Evolutionary conservation across 1,140 invertebrate species (phyloP).

Genomic region (Scylla paramamosain): DNA sequence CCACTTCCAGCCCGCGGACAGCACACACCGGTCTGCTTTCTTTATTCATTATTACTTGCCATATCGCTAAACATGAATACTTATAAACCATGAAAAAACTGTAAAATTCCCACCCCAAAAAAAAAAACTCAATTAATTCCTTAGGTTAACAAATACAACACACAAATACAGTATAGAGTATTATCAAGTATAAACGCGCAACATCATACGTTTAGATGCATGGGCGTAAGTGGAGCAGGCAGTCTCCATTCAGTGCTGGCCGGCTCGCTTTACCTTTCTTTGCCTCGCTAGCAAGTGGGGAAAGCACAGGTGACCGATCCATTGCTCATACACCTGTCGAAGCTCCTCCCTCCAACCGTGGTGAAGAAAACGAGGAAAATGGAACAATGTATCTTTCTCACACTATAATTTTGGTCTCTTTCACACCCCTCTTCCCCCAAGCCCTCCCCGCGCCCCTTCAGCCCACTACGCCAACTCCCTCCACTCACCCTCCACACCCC

Average conservation of each 20-base stretch:
- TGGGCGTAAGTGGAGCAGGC: not conserved
- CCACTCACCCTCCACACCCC: not conserved
- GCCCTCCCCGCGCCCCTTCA: not conserved
- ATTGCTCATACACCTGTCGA: not conserved
- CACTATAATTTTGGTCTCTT: not conserved
- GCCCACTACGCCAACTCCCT: not conserved
- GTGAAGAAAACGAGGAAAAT: not conserved
- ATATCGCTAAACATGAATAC: not conserved
- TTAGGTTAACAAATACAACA: not conserved
- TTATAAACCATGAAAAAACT: not conserved
- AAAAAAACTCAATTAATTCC: not conserved
- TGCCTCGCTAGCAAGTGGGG: not conserved
- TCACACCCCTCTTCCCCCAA: not conserved
- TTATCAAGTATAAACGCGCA: not conserved
- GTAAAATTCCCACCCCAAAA: too few relatives aligned
- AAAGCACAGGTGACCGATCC: not conserved
- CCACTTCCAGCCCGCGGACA: too few relatives aligned
- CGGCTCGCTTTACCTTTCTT: not conserved
- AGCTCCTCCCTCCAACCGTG: not conserved
- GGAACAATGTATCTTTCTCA: not conserved
- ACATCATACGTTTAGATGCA: not conserved
- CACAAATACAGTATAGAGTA: not conserved
- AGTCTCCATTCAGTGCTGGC: not conserved
- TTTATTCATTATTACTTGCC: not conserved
- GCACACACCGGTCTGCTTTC: not conserved